A percentile compares a stretch with the other conserved stretches of the same genome.
Conservation (phyloP, 2,113 vertebrate genomes). For the Bubo scandiacus region DNA sequence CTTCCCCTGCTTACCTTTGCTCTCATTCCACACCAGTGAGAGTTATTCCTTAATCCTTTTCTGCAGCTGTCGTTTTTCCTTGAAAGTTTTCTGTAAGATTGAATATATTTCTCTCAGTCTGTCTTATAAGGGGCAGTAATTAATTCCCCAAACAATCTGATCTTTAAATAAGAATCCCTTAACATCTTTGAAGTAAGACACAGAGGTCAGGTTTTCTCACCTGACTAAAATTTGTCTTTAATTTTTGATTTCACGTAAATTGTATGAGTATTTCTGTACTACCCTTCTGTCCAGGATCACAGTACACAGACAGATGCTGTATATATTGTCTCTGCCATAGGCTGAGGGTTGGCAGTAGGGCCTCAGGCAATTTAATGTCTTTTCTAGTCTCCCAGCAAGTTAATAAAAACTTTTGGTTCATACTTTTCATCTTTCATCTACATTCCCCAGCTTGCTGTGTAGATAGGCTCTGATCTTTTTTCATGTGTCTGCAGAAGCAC, state of each 20-base stretch:
- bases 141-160: neutral
- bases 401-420: neutral
- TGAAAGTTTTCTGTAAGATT: neutral
- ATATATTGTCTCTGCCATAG: neutral
- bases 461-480: neutral
- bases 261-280: neutral
- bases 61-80: neutral
- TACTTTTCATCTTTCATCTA: neutral
- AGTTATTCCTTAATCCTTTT: neutral
- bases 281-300: neutral
- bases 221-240: neutral
- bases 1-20: neutral
- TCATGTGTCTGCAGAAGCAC: neutral
- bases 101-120: neutral
- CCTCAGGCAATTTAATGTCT: neutral
- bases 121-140: neutral
- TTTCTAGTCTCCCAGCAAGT: neutral
- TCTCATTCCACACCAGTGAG: neutral
- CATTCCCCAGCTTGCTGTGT: neutral
- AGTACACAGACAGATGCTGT: neutral
- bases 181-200: neutral
- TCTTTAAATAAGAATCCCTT: neutral
- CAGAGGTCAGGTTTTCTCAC: neutral
- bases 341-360: neutral
- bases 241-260: neutral